Percentiles rank a stretch among this genome's conserved stretches.
Evolutionary conservation across 2,797 vertebrate genomes (phyloP).

Genomic region (Danio albolineatus): DNA sequence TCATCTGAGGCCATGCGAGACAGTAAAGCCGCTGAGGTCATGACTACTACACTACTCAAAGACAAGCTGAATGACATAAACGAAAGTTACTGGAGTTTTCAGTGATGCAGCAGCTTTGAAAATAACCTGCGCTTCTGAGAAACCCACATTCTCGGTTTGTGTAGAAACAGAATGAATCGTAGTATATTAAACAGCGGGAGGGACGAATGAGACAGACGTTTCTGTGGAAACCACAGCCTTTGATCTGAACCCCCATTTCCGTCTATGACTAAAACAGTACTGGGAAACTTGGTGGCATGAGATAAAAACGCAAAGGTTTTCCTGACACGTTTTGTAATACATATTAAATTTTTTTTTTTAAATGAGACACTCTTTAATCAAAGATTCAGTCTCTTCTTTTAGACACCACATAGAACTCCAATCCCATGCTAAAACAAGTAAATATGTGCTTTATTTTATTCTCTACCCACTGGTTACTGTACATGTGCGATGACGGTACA

Average conservation of each 20-base stretch:
- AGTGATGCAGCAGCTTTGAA: conserved; percentile 24
- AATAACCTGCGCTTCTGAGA: conserved; percentile 42
- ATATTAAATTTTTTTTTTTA: background rate
- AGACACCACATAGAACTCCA: background rate
- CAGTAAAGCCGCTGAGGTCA: conserved; percentile 22
- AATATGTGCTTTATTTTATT: conserved; percentile 59
- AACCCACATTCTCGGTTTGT: conserved; percentile 46
- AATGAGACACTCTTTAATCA: no score
- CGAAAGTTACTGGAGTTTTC: conserved; percentile 4
- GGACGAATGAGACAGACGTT: conserved; percentile 53
- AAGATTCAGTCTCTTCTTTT: background rate
- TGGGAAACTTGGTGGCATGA: background rate
- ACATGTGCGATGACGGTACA: conserved; percentile 1
- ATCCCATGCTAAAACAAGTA: background rate
- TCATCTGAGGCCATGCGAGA: conserved; percentile 56
- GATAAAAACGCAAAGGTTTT: conserved; percentile 8
- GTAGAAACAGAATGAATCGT: background rate
- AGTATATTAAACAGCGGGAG: background rate
- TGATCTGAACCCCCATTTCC: conserved; percentile 67
- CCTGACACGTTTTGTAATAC: background rate
- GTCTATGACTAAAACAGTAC: conserved; percentile 50
- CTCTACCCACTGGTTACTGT: conserved; percentile 30
- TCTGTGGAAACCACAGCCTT: conserved; percentile 60
- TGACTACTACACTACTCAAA: background rate
- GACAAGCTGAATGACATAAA: background rate